phyloP scores from a whole-genome alignment of 2,888 invertebrate species.

The Drosophila mercatorum region DNA sequence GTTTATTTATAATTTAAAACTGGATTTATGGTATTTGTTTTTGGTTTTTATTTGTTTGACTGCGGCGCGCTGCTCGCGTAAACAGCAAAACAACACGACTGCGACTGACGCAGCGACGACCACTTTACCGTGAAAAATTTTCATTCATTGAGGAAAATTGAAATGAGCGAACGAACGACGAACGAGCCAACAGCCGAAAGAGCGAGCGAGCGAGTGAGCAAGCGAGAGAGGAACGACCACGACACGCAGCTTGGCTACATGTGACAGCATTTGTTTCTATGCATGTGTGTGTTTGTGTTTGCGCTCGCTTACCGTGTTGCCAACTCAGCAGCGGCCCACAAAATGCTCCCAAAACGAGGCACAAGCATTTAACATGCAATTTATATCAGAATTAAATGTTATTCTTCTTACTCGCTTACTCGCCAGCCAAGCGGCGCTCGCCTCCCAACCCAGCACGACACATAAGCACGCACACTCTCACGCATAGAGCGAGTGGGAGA shows the following conservation, averaged over 20 bases:
- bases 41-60: constrained; percentile 40
- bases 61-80: constrained; percentile 53
- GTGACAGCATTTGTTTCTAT: constrained; percentile 34
- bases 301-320: constrained; percentile 60
- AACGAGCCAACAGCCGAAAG: constrained; percentile 24
- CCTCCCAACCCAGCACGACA: not conserved
- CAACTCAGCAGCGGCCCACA: constrained; percentile 61
- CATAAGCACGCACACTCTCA: constrained; percentile 8
- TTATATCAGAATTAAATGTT: constrained; percentile 50
- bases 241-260: constrained; percentile 30
- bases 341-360: constrained; percentile 40
- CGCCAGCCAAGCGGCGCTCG: not conserved
- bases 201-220: constrained; percentile 15
- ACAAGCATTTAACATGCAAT: constrained; percentile 50
- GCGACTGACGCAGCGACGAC: constrained; percentile 48
- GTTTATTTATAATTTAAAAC: constrained; percentile 22
- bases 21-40: constrained; percentile 10
- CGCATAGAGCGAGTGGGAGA: constrained; percentile 11
- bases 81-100: constrained; percentile 58
- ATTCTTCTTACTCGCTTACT: constrained; percentile 18
- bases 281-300: constrained; percentile 11
- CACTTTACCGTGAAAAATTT: constrained; percentile 77
- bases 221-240: constrained; percentile 26
- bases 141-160: constrained; percentile 80
- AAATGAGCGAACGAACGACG: constrained; percentile 65